Conservation (phyloP, 2,113 vertebrate species). For the Percina caprodes region DNA sequence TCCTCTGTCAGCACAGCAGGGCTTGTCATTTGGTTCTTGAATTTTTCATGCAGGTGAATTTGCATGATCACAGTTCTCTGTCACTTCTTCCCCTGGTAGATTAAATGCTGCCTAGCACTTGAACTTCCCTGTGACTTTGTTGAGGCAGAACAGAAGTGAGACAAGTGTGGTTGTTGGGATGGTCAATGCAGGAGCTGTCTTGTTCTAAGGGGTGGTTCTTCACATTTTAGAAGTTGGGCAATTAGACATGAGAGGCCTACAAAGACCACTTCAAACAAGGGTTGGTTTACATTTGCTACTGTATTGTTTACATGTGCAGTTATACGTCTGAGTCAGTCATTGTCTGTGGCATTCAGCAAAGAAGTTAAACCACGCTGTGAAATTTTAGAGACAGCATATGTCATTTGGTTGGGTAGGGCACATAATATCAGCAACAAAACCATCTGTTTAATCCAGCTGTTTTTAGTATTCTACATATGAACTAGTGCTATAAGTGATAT, state of each 20-base stretch:
- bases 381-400: background rate
- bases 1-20: conserved; percentile 72
- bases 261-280: conserved; percentile 48
- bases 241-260: conserved; percentile 49
- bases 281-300: conserved; percentile 40
- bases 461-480: background rate
- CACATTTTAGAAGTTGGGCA: conserved; percentile 45
- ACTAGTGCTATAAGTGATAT: background rate
- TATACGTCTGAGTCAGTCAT: conserved; percentile 1
- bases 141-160: conserved; percentile 69
- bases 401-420: background rate
- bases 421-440: background rate
- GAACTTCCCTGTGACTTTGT: conserved; percentile 60
- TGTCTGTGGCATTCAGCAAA: conserved; percentile 2
- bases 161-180: conserved; percentile 65
- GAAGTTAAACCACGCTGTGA: background rate
- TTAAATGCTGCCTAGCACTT: conserved; percentile 61
- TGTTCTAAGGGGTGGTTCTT: conserved; percentile 71
- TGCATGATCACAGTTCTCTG: conserved; percentile 77
- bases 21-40: conserved; percentile 80
- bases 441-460: background rate
- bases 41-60: conserved; percentile 78
- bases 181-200: conserved; percentile 71
- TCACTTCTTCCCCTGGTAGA: conserved; percentile 62
- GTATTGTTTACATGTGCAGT: conserved; percentile 32